Evolutionary conservation across 2,113 vertebrate species (phyloP), one percentile per base, ranked within the genome.

Genomic region (Forbesichthys papilliferus): DNA sequence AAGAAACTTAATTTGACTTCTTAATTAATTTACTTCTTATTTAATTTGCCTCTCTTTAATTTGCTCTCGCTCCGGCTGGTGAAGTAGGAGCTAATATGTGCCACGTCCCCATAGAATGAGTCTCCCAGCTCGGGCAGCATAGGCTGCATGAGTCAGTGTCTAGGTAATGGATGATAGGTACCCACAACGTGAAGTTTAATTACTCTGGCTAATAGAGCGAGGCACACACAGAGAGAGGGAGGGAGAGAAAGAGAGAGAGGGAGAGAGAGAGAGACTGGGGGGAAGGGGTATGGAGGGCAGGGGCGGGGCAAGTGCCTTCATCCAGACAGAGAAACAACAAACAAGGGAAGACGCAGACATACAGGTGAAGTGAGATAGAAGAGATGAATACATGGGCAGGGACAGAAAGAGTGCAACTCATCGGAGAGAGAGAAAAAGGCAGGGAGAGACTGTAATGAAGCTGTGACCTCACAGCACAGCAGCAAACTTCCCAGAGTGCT

Each of bases 141-240:
- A 48, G 68, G 58, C 72, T 36, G 64, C 14, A 63, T 64, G 64
- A 75, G 80, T 75, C 80, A 74, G 48, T 61, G 58, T 69, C 54
- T 66, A 64, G 61, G 60, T 75, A 72, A 77, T 71, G 68, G 68
- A 79, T 68, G 66, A 65, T 48, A 51, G 65, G 46, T 56, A 63
- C 70, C 66, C 27, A 59, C 70, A 67, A 80, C 11, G 14, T 80
- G 67, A 79, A 67, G 75, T 78, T 73, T 75, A 86, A 82, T 83
- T 79, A 80, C 51, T 83, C 71, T 68, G 67, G 51, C 33, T 83
- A 77, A 81, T 71, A 82, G 66, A 66, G 71, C 63, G 55, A 70
- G 18, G 66, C 49, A 36, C 1, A 8, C 54, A 57, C 16, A 64
- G 65, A 53, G 46, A 68, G 27, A 61, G 34, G 61, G 60, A 53